Base-by-base conservation (phyloP, 1,140 invertebrate species). In the Drosophila repletoides region DNA sequence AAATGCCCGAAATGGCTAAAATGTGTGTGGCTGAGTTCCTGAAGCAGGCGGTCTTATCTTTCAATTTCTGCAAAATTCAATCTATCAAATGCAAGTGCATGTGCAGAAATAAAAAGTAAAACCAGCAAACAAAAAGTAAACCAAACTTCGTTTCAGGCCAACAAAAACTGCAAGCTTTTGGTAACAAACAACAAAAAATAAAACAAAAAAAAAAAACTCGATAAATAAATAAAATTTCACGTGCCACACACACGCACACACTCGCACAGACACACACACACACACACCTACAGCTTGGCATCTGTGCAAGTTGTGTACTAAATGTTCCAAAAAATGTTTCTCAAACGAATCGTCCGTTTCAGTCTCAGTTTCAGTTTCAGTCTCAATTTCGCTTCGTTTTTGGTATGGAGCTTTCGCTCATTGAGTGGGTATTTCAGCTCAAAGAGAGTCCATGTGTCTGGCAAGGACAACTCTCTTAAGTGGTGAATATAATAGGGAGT, bases 211-310 rank as follows among this genome's bases (percentile, higher is more conserved):
- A 17, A 22, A 29, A 67, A 48, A 70, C 45, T 61, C 58, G 64
- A 76, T 83, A 83, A 81, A 81, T 81, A 76, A 77, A 83, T 81
- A 83, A 73, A 83, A 81, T 69, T 72, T 66, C 64, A 76, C 76
- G 76, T 79, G 70, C 63, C 46, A 49, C 22, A 40, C 48, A 67
- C 41, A 60, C 52, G 52, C 33, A 33, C 46, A 40, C 34, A 38
- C 5, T 6, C 43, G 19, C 40, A 41, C 34, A 43, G 29, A 52
- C 9, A 28, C 17, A 24, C 7, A 12, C 14, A 51, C 28, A 28
- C 29, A 45, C 31, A 17, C 38, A 48, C 41, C 26, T 51, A 12
- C 40, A 43, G 3, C 56, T 51, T 49, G 53, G 40, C 66, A 60
- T 75, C 66, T 76, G 73, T 40, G 69, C 53, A 58, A 73, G 67